These are phyloP conservation scores for Chloroclystis v-ata DNA, from an alignment of 2,888 invertebrate species.

Conservation along the genomic window DNA sequence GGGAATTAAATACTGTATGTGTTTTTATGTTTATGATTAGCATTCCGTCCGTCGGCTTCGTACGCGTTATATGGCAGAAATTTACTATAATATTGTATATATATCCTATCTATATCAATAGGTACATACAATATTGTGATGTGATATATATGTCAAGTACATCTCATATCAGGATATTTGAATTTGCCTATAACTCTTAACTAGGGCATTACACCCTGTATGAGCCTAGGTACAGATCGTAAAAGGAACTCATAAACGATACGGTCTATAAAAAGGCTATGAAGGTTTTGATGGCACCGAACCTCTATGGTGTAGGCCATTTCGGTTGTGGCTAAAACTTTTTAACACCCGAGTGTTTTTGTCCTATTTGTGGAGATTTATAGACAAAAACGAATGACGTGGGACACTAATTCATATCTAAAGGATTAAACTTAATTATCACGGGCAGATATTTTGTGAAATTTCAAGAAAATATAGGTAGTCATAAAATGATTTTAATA, in stretches of 20 bases:
- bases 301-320: conserved; percentile 7
- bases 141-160: neutral
- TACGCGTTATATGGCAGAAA: too few species aligned
- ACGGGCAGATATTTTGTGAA: too few species aligned
- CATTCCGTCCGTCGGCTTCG: too few species aligned
- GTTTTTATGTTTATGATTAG: too few species aligned
- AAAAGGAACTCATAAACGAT: conserved; percentile 23
- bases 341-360: neutral
- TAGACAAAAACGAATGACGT: neutral
- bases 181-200: conserved; percentile 1
- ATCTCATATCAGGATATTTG: neutral
- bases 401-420: too few species aligned
- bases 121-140: too few species aligned
- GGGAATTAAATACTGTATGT: too few species aligned
- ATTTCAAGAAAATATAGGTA: too few species aligned
- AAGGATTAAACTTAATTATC: too few species aligned
- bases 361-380: conserved; percentile 2
- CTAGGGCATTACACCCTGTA: conserved; percentile 2
- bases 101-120: too few species aligned
- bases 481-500: too few species aligned
- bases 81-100: too few species aligned
- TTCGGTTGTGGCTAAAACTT: conserved; percentile 1
- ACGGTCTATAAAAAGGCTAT: conserved; percentile 27
- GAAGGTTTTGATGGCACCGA: conserved; percentile 23
- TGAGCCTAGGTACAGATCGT: conserved; percentile 20